Evolutionary conservation across 2,797 vertebrate species (phyloP).

Genomic region (Dicrostonyx torquatus): DNA sequence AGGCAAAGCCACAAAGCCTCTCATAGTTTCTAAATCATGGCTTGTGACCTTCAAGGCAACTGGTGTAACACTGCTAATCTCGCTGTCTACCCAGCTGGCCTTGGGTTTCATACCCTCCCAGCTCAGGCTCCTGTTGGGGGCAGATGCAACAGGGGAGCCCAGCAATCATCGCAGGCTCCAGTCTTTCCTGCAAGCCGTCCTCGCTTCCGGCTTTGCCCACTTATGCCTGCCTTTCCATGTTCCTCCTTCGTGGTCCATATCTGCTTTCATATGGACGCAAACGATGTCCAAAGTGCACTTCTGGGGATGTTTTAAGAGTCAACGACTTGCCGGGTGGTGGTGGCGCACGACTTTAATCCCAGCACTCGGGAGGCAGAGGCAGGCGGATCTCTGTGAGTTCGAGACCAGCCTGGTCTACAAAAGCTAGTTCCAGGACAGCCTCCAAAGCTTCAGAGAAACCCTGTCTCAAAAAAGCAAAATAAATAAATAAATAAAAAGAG

Average conservation of each 20-base stretch:
- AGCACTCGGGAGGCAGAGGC: no score
- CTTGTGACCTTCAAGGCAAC: no score
- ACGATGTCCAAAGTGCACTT: fast-evolving
- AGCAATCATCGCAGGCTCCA: background rate
- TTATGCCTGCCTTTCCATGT: fast-evolving
- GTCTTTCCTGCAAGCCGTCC: background rate
- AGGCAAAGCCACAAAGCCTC: background rate
- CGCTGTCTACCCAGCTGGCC: background rate
- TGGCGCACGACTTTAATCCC: no score
- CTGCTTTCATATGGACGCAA: fast-evolving
- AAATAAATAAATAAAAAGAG: no score
- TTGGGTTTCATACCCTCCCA: background rate
- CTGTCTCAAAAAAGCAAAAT: no score
- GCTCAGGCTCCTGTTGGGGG: background rate
- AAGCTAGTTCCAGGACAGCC: no score
- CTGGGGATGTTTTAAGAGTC: background rate
- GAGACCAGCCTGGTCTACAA: no score
- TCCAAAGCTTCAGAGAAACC: no score
- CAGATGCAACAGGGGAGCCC: background rate
- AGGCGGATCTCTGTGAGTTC: no score
- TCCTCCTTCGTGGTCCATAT: background rate
- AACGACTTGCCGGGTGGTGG: no score
- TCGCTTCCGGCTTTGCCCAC: background rate
- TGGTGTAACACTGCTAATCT: no score
- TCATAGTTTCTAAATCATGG: fast-evolving